A percentile compares a stretch with the other conserved stretches of the same genome.
phyloP scores from a whole-genome alignment of 2,113 vertebrate species.

The Gracilinanus agilis region DNA sequence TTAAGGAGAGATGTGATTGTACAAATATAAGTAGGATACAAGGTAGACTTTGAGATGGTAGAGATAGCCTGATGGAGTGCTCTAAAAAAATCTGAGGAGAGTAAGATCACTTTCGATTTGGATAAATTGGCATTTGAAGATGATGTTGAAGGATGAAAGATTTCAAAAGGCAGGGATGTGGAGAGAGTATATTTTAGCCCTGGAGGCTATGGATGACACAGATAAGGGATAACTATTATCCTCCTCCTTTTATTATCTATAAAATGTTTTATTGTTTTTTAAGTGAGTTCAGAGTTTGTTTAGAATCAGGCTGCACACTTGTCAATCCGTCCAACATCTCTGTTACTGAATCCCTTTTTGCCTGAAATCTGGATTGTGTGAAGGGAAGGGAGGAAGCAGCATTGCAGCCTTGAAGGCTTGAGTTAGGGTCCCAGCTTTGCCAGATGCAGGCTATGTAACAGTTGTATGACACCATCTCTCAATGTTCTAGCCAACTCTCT shows the following conservation, averaged over 20 bases:
- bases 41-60: too few species aligned
- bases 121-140: background rate
- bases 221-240: background rate
- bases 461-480: background rate
- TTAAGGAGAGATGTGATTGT: background rate
- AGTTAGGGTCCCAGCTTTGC: background rate
- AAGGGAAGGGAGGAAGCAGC: background rate
- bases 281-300: too few species aligned
- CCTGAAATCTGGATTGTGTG: background rate
- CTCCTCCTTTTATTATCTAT: too few species aligned
- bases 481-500: background rate
- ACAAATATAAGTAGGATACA: background rate
- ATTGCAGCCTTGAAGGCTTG: background rate
- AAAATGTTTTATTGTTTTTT: too few species aligned
- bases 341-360: background rate
- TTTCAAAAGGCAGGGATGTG: background rate
- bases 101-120: background rate
- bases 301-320: too few species aligned
- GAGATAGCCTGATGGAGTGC: background rate
- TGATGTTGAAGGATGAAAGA: background rate
- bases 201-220: background rate
- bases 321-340: too few species aligned
- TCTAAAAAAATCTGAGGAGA: background rate
- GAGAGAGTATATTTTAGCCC: background rate
- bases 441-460: background rate